These are phyloP conservation scores for Sclerodermus sp. DNA, from an alignment of 2,888 invertebrate genomes.

Conservation along the genomic window DNA sequence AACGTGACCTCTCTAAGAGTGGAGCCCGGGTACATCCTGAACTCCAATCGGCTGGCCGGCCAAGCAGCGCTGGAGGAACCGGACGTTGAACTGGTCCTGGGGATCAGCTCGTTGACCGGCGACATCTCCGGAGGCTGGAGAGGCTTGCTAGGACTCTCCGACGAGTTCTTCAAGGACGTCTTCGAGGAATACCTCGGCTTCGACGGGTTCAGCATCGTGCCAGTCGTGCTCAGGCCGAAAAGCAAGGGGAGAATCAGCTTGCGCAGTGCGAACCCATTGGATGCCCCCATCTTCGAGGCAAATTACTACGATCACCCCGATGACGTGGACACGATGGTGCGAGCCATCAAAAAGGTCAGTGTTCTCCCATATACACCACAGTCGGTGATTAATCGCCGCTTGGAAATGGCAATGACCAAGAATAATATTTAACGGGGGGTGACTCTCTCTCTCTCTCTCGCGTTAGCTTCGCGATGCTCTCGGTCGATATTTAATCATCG, in stretches of 20 bases:
- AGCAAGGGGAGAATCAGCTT: conserved; percentile 75
- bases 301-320: conserved; percentile 77
- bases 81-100: conserved; percentile 80
- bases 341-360: conserved; percentile 71
- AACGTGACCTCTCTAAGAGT: conserved; percentile 17
- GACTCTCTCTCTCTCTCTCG: too few species aligned
- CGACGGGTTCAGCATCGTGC: conserved; percentile 71
- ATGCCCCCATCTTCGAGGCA: conserved; percentile 77
- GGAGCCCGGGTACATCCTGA: not conserved
- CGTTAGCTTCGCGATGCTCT: too few species aligned
- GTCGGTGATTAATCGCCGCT: too few species aligned
- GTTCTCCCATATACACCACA: not conserved
- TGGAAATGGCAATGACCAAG: too few species aligned
- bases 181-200: conserved; percentile 60
- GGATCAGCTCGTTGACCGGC: conserved; percentile 74
- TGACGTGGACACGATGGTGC: conserved; percentile 74
- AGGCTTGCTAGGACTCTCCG: conserved; percentile 66
- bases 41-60: not conserved
- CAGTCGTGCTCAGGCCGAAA: conserved; percentile 73
- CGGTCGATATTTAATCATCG: too few species aligned
- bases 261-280: conserved; percentile 70
- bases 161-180: conserved; percentile 63
- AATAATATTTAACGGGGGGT: too few species aligned
- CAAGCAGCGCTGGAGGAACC: conserved; percentile 61
- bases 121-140: conserved; percentile 71